A percentile compares a stretch with the other conserved stretches of the same genome.
phyloP scores from a whole-genome alignment of 1,140 invertebrate species.

The Calephelis nemesis region DNA sequence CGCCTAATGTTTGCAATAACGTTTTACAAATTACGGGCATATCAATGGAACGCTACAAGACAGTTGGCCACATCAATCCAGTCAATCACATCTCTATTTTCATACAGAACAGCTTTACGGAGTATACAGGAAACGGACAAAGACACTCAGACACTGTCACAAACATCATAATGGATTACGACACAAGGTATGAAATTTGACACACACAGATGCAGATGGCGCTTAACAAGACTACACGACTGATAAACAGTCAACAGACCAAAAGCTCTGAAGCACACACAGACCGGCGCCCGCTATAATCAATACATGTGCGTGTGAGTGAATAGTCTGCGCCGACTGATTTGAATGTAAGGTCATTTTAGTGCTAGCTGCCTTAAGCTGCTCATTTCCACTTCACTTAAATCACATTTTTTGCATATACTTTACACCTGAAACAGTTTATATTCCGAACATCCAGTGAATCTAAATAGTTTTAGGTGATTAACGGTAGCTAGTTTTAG shows the following conservation, averaged over 20 bases:
- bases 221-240: constrained; percentile 55
- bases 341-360: constrained; percentile 32
- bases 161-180: constrained; percentile 63
- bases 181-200: constrained; percentile 61
- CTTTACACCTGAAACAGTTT: not conserved
- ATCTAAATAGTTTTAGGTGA: not conserved
- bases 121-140: constrained; percentile 60
- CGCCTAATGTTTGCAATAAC: constrained; percentile 67
- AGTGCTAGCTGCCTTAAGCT: constrained; percentile 52
- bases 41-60: constrained; percentile 60
- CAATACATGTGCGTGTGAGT: constrained; percentile 81
- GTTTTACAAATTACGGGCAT: constrained; percentile 47
- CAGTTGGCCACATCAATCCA: constrained; percentile 49
- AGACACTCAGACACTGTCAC: constrained; percentile 68
- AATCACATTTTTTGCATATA: not conserved
- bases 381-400: constrained; percentile 28
- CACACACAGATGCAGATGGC: constrained; percentile 55
- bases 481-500: not conserved
- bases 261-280: constrained; percentile 60
- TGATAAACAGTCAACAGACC: constrained; percentile 31
- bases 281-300: constrained; percentile 74
- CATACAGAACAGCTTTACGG: constrained; percentile 56
- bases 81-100: constrained; percentile 45
- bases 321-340: constrained; percentile 57
- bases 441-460: not conserved